Evolutionary conservation across 2,113 vertebrate species (phyloP).

Genomic region (Rhinopomastus cyanomelas): DNA sequence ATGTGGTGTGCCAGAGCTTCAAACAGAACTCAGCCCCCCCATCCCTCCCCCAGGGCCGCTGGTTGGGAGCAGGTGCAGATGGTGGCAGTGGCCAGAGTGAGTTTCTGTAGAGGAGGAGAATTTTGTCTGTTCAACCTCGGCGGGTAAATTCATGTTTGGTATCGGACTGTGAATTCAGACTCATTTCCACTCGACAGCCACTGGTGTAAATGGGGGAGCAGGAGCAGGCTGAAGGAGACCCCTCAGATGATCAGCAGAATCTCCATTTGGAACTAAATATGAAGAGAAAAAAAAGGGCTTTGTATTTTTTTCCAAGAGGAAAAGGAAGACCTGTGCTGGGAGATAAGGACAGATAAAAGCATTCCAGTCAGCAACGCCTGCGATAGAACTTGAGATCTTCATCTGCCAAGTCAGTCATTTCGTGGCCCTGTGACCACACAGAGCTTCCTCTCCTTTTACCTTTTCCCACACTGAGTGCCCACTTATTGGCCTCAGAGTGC

Average conservation of each 20-base stretch:
- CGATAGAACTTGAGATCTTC: constrained; percentile 39
- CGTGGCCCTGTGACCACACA: not conserved
- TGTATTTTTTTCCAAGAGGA: constrained; percentile 34
- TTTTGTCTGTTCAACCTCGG: not conserved
- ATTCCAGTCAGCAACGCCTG: not conserved
- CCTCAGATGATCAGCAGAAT: not conserved
- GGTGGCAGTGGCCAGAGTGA: not conserved
- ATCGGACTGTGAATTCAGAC: not conserved
- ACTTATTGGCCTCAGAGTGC: not conserved
- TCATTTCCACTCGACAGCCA: not conserved
- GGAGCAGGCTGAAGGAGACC: not conserved
- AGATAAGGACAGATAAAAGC: constrained; percentile 67
- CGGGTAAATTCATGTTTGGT: not conserved
- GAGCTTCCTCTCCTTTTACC: constrained; percentile 26
- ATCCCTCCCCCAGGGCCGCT: too few species aligned
- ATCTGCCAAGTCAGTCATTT: constrained; percentile 50
- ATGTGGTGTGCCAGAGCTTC: not conserved
- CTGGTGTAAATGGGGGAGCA: not conserved
- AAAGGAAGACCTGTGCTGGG: constrained; percentile 60
- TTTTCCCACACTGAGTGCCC: constrained; percentile 42
- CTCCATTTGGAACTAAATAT: not conserved
- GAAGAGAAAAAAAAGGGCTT: not conserved
- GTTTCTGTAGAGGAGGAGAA: not conserved
- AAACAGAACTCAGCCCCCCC: not conserved
- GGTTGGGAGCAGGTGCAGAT: not conserved